Evolutionary conservation across 2,888 invertebrate genomes (phyloP), one percentile per base, ranked within the genome.

Genomic region (Eledona agricola): DNA sequence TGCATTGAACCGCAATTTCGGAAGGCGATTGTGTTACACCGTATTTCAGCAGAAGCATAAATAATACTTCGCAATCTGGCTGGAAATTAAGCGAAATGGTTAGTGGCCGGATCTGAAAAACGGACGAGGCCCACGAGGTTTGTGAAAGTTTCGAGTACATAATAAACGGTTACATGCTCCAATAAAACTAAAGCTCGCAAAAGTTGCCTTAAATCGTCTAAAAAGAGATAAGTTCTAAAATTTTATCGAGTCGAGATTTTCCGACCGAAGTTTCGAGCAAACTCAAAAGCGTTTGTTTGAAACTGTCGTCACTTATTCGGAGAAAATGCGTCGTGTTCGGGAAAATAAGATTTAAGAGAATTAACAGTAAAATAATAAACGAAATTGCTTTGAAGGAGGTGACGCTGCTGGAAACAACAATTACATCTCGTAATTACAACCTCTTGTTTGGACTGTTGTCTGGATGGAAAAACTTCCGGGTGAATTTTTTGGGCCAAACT

Each of bases 1-100:
- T 37, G 37, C 37, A 37, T 37, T 37, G 37, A 37, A 37, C 37
- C 37, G 20, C 37, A 37, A 37, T 37, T 37, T 37, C 23, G 37
- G 37, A 37, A 37, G 37, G 25, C 23, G 25, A 37, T 37, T 37
- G 37, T 37, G 13, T 37, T 25, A 37, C 12, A 37, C 22, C 37
- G 25, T 37, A 37, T 37, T 25, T 37, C 37, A 12, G 6, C 37
- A 22, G 15, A 25, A 15, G 15, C 23, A 37, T 37, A 37, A 37
- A 37, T 25, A 37, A 37, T 37, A n/a, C n/a, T n/a, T n/a, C n/a
- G n/a, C n/a, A n/a, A n/a, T n/a, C n/a, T n/a, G n/a, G n/a, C n/a
- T n/a, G n/a, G n/a, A n/a, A n/a, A n/a, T n/a, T n/a, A n/a, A n/a
- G n/a, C n/a, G n/a, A n/a, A n/a, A n/a, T n/a, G n/a, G n/a, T n/a